Percentiles rank a stretch among this genome's conserved stretches.
Conservation (phyloP, 2,888 invertebrate genomes). For the Geotrupes spiniger region DNA sequence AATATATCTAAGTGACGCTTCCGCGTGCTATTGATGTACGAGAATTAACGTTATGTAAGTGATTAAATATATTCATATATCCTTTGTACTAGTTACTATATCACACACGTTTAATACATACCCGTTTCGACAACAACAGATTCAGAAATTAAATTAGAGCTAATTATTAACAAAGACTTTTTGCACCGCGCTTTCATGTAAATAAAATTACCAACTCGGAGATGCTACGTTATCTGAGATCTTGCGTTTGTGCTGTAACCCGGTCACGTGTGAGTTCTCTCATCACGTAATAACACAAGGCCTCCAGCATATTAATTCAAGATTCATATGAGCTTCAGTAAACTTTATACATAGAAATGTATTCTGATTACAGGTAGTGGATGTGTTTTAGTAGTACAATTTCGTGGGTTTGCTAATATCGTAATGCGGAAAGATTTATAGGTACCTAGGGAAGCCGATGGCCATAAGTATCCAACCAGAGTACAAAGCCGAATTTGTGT, state of each 20-base stretch:
- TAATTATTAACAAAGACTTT: constrained; percentile 15
- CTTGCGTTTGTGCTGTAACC: constrained; percentile 30
- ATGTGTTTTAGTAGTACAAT: too few species aligned
- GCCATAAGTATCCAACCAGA: too few species aligned
- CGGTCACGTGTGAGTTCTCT: constrained; percentile 37
- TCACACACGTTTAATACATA: constrained; percentile 16
- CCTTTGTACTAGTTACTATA: constrained; percentile 6
- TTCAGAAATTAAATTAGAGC: constrained; percentile 22
- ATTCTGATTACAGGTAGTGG: constrained; percentile 7
- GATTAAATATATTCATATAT: constrained; percentile 20
- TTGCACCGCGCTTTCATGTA: constrained; percentile 25
- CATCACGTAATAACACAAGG: constrained; percentile 39
- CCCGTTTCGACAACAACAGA: constrained; percentile 24
- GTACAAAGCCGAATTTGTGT: too few species aligned
- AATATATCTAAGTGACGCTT: too few species aligned
- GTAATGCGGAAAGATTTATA: too few species aligned
- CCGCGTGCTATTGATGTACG: background rate
- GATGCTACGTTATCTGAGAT: constrained; percentile 23
- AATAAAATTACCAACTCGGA: constrained; percentile 27
- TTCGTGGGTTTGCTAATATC: too few species aligned
- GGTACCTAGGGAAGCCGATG: too few species aligned
- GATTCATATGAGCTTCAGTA: constrained; percentile 35
- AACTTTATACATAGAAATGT: constrained; percentile 13
- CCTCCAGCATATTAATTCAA: constrained; percentile 40
- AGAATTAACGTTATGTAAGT: constrained; percentile 9